phyloP scores from a whole-genome alignment of 30 jellyfish, hydroid and myxozoan genomes.

The Hydractinia symbiolongicarpus region DNA sequence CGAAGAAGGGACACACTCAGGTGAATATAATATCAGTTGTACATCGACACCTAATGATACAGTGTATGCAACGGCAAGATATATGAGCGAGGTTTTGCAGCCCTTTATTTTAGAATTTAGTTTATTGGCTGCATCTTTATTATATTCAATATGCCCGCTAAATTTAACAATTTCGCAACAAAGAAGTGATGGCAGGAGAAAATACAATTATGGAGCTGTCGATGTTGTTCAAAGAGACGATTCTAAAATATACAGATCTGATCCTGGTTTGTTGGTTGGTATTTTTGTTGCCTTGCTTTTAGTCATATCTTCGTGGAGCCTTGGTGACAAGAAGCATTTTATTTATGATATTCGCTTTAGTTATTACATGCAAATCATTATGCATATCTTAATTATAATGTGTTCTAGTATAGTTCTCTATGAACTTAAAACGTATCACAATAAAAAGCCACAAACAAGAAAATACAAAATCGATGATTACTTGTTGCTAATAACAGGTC shows the following conservation, averaged over 20 bases:
- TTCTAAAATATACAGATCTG: slow-evolving; percentile 26
- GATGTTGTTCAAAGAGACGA: slow-evolving; percentile 30
- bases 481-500: slow-evolving; percentile 21
- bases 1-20: background rate
- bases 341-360: slow-evolving; percentile 13
- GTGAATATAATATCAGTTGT: slow-evolving; percentile 26
- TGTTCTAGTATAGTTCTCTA: background rate
- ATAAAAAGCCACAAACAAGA: background rate
- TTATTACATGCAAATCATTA: slow-evolving; percentile 8
- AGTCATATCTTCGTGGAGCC: slow-evolving; percentile 28
- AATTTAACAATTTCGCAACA: background rate
- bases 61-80: slow-evolving; percentile 10
- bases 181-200: background rate
- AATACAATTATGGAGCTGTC: slow-evolving; percentile 7
- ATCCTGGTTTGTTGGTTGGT: slow-evolving; percentile 29
- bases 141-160: slow-evolving; percentile 23
- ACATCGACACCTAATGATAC: slow-evolving; percentile 13
- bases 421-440: slow-evolving; percentile 22
- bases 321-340: slow-evolving; percentile 1
- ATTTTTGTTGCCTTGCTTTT: slow-evolving; percentile 17
- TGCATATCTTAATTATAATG: slow-evolving; percentile 8
- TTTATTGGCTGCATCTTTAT: background rate
- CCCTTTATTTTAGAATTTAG: slow-evolving; percentile 31
- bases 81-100: background rate
- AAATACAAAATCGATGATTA: slow-evolving; percentile 30